phyloP scores from a whole-genome alignment of 2,797 vertebrate genomes.

The Myotis myotis region DNA sequence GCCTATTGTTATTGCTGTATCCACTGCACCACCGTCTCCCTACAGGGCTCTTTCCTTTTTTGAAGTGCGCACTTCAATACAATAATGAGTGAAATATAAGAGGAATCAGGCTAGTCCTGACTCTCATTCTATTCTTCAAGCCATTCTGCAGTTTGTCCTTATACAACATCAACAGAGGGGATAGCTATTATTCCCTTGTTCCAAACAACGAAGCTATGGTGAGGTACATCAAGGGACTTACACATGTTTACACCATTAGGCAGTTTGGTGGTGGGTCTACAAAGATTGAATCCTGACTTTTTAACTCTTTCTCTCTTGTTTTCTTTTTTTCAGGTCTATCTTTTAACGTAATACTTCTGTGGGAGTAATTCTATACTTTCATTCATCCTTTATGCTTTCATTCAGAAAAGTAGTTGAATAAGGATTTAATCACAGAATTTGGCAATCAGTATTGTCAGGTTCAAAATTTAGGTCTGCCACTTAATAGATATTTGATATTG shows the following conservation, averaged over 20 bases:
- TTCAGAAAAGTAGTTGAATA: neutral
- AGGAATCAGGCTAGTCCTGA: neutral
- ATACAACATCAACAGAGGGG: neutral
- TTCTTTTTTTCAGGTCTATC: neutral
- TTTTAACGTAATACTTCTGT: neutral
- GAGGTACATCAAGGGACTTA: neutral
- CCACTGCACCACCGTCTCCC: rapidly evolving
- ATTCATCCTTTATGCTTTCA: neutral
- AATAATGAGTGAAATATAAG: neutral
- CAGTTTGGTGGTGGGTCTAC: neutral
- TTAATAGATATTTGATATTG: neutral
- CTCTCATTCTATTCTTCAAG: neutral
- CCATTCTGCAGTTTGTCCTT: neutral
- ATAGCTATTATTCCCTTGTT: neutral
- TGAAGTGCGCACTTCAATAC: neutral
- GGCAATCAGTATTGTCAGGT: neutral
- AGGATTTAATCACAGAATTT: neutral
- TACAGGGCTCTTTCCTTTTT: neutral
- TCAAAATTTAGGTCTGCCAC: neutral
- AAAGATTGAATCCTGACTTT: neutral
- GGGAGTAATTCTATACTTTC: neutral
- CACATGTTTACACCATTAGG: neutral
- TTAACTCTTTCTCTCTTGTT: neutral
- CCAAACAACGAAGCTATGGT: neutral
- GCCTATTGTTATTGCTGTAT: neutral